Conservation (phyloP, 1,140 invertebrate species). For the Portunus trituberculatus region DNA sequence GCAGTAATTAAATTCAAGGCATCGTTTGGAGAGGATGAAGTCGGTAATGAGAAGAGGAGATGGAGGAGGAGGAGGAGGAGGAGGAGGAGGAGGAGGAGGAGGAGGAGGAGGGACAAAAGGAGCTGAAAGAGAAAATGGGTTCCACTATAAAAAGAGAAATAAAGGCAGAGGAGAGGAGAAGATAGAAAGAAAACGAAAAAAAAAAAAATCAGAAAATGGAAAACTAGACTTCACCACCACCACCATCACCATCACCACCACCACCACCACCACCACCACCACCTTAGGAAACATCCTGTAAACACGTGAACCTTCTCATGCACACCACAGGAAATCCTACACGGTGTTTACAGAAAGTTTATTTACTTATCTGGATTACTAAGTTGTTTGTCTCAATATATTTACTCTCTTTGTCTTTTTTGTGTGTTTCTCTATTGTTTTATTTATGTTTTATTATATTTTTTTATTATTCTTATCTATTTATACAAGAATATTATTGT, state of each 20-base stretch:
- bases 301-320: no score
- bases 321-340: no score
- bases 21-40: constrained; percentile 62
- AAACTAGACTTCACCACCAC: background rate
- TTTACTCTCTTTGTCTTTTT: background rate
- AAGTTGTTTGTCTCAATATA: no score
- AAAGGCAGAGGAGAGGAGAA: background rate
- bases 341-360: no score
- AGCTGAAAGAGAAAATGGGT: constrained; percentile 3
- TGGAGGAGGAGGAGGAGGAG: background rate
- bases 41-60: constrained; percentile 56
- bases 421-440: no score
- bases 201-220: background rate
- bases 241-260: background rate
- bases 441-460: no score
- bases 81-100: constrained; percentile 16
- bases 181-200: background rate
- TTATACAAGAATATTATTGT: no score
- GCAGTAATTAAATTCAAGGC: constrained; percentile 51
- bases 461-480: no score
- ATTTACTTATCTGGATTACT: no score
- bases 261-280: background rate
- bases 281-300: background rate
- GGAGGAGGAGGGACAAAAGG: constrained; percentile 12
- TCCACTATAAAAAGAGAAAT: background rate